Percentiles rank a stretch among this genome's conserved stretches.
These are phyloP conservation scores for Myopa tessellatipennis DNA, from an alignment of 2,888 invertebrate genomes.

Conservation along the genomic window DNA sequence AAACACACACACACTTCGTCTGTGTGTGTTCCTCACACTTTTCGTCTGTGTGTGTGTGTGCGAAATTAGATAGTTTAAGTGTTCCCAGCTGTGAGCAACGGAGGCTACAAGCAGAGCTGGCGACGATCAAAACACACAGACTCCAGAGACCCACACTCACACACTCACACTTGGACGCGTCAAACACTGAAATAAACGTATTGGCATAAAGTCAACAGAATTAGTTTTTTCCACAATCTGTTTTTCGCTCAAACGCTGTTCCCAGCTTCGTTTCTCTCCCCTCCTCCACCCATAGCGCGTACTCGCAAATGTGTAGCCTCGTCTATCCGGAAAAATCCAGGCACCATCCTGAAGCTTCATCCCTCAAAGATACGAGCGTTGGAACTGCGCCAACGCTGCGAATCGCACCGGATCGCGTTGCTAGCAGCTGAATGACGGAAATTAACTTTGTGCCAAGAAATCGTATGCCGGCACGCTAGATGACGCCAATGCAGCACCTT, in stretches of 20 bases:
- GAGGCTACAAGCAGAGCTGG: too few relatives aligned
- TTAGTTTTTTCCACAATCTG: background rate
- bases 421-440: background rate
- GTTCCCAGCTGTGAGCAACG: background rate
- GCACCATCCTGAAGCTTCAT: background rate
- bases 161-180: background rate
- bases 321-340: background rate
- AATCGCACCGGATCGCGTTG: background rate
- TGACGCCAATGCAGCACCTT: too few relatives aligned
- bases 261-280: too few relatives aligned
- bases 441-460: background rate
- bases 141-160: constrained; percentile 21
- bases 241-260: too few relatives aligned
- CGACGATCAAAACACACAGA: too few relatives aligned
- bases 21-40: too few relatives aligned
- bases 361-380: too few relatives aligned
- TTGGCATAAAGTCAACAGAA: background rate
- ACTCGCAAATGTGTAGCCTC: background rate
- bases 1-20: too few relatives aligned
- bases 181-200: background rate
- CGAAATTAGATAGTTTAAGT: background rate
- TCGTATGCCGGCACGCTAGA: too few relatives aligned
- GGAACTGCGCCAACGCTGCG: too few relatives aligned
- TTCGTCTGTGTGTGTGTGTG: background rate
- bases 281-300: background rate